Evolutionary conservation across 2,888 invertebrate genomes (phyloP), one percentile per base, ranked within the genome.

Genomic region (Melikaiella ostensackeni): DNA sequence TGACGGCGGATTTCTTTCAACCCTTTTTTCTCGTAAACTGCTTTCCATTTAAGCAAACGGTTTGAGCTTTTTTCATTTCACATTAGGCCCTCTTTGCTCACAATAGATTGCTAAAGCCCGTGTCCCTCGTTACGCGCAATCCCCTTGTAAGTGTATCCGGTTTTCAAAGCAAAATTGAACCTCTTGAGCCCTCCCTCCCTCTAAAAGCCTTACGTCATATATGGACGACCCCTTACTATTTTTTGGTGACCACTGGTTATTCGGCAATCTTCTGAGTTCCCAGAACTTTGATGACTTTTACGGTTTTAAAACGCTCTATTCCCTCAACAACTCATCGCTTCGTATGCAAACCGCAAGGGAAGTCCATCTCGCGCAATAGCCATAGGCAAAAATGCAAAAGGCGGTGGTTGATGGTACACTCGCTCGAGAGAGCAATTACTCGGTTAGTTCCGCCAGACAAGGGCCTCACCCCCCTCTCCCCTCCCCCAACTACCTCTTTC

Each of bases 381-480:
- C 21, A 55, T 21, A 9, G 50, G 50, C 50, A 55, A 21, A 55
- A 55, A 55, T 55, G 50, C 50, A 55, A 55, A 55, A 55, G 50
- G 50, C 50, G 50, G 21, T 55, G 50, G 50, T 55, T 55, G 50
- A 1, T 55, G 50, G 50, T 21, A 55, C 50, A 55, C 3, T 55
- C n/a, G 50, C 50, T 55, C 9, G 50, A 55, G 50, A 55, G 50
- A 55, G 50, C 50, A 55, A 55, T 55, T 55, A 21, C 50, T 21
- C 50, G 50, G 50, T 55, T 55, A 55, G 50, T 55, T 55, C 50
- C n/a, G 50, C 50, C 50, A 55, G 50, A 55, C n/a, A 55, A n/a
- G n/a, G 50, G 8, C 50, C 9, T 21, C 50, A 21, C 2, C 9
- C n/a, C n/a, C 21, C 21, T 3, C 9, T 7, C n/a, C 21, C 21